Percentiles rank a stretch among this genome's conserved stretches.
Evolutionary conservation across 2,888 invertebrate genomes (phyloP).

Genomic region (Julus scanicus): DNA sequence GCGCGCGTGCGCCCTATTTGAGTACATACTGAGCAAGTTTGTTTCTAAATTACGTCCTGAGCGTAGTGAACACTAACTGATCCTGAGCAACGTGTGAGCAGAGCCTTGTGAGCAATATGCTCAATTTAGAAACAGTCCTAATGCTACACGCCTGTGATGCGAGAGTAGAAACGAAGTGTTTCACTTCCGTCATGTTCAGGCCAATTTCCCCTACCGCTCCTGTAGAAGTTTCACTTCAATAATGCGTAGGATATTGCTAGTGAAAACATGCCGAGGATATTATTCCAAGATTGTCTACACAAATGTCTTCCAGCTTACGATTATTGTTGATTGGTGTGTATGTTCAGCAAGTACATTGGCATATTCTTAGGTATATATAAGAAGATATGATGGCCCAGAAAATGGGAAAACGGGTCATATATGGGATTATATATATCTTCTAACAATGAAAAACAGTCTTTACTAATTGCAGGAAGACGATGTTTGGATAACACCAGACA

Average conservation of each 20-base stretch:
- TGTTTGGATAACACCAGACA: constrained; percentile 40
- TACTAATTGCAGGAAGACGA: constrained; percentile 40
- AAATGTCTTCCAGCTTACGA: background rate
- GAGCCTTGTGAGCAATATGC: no score
- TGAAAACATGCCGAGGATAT: background rate
- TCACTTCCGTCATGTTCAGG: no score
- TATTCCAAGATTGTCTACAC: background rate
- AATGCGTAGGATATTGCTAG: background rate
- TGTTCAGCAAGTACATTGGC: background rate
- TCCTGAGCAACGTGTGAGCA: no score
- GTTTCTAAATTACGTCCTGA: no score
- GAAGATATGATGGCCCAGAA: background rate
- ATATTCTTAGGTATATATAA: background rate
- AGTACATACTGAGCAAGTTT: no score
- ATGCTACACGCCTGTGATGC: no score
- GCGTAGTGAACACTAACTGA: no score
- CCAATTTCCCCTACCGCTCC: no score
- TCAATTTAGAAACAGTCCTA: no score
- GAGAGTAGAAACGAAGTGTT: no score
- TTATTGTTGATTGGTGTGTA: background rate
- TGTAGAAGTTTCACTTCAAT: background rate
- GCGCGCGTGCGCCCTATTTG: no score
- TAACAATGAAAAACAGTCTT: constrained; percentile 30
- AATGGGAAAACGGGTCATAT: background rate
- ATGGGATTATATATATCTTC: background rate